These are phyloP conservation scores for Monopterus albus DNA, from an alignment of 2,113 vertebrate genomes.

Conservation along the genomic window DNA sequence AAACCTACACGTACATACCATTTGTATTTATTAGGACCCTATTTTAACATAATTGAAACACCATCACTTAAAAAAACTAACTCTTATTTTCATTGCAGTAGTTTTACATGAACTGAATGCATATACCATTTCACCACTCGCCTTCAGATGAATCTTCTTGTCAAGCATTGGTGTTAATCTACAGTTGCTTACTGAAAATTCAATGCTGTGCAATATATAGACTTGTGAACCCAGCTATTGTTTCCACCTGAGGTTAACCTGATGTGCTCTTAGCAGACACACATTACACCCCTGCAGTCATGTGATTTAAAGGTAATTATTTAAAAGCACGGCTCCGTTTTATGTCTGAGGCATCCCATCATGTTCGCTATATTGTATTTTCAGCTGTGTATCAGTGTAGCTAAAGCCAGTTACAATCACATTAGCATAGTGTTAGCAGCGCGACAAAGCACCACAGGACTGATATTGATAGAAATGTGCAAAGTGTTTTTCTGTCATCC, in stretches of 20 bases:
- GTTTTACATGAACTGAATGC: neutral
- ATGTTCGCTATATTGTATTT: neutral
- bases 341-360: neutral
- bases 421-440: constrained; percentile 58
- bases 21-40: neutral
- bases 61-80: too few relatives aligned
- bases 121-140: neutral
- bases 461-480: constrained; percentile 10
- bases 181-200: constrained; percentile 17
- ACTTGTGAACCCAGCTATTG: too few relatives aligned
- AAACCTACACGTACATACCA: too few relatives aligned
- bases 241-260: neutral
- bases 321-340: neutral
- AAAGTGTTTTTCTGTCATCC: neutral
- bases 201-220: neutral
- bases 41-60: too few relatives aligned
- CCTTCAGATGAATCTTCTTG: neutral
- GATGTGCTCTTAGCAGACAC: neutral
- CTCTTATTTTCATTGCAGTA: neutral
- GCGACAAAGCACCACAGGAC: constrained; percentile 15
- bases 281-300: neutral
- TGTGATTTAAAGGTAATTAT: neutral
- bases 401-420: constrained; percentile 53
- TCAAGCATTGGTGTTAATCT: constrained; percentile 20
- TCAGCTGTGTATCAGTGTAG: neutral